Evolutionary conservation across 1,140 invertebrate species (phyloP).

Genomic region (Trichomalopsis sarcophagae): DNA sequence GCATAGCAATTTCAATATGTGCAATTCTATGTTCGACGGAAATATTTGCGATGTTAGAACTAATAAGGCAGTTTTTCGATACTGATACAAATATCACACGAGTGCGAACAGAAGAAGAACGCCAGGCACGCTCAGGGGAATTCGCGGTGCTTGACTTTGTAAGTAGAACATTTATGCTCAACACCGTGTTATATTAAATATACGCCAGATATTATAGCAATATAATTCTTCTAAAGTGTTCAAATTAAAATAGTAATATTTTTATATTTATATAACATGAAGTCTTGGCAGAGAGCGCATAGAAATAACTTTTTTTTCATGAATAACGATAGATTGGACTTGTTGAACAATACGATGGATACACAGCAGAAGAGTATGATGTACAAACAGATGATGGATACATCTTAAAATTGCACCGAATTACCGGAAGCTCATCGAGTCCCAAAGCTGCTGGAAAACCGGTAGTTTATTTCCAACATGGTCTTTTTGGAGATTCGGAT

Average conservation of each 20-base stretch:
- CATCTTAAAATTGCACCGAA: conserved; percentile 76
- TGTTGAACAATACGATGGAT: conserved; percentile 24
- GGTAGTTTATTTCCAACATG: conserved; percentile 53
- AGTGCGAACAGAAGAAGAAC: background rate
- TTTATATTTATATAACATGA: too few relatives aligned
- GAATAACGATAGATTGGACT: background rate
- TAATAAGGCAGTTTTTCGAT: background rate
- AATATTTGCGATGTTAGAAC: background rate
- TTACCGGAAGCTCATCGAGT: conserved; percentile 65
- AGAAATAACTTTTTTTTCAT: background rate
- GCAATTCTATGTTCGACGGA: background rate
- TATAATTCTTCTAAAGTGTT: background rate
- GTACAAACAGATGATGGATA: conserved; percentile 77
- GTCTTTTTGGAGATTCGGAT: conserved; percentile 50
- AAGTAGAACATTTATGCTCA: background rate
- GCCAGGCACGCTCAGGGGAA: background rate
- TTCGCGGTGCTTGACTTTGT: conserved; percentile 9
- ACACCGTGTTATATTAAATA: background rate
- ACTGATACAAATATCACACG: conserved; percentile 11
- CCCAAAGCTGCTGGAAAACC: conserved; percentile 21
- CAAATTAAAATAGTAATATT: too few relatives aligned
- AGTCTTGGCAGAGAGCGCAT: too few relatives aligned
- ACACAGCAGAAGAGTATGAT: conserved; percentile 25
- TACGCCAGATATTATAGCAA: background rate
- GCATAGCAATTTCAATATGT: background rate